Conservation (phyloP, 2,888 invertebrate genomes). For the Neocrepidodera transversa region DNA sequence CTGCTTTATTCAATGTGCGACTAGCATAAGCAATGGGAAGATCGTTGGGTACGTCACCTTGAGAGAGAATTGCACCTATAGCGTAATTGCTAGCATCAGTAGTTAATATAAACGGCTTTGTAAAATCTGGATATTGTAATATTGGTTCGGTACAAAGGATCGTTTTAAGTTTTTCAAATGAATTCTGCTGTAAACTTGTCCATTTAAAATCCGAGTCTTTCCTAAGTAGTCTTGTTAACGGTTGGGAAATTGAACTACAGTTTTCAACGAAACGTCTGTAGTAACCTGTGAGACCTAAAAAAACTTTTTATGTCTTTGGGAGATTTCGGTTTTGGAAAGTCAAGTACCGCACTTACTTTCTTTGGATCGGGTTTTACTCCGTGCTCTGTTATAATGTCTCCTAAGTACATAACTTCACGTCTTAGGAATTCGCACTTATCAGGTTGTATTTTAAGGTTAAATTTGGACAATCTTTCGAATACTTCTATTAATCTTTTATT, state of each 20-base stretch:
- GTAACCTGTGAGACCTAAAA: slow-evolving; percentile 38
- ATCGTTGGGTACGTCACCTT: slow-evolving; percentile 45
- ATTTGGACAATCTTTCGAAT: slow-evolving; percentile 37
- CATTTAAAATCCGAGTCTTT: slow-evolving; percentile 39
- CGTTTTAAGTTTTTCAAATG: slow-evolving; percentile 13
- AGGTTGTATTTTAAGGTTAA: slow-evolving; percentile 40
- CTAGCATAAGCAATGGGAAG: slow-evolving; percentile 54
- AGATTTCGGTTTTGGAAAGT: slow-evolving; percentile 29
- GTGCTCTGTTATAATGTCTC: slow-evolving; percentile 34
- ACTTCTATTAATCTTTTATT: slow-evolving; percentile 35
- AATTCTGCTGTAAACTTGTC: slow-evolving; percentile 21
- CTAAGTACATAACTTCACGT: slow-evolving; percentile 37
- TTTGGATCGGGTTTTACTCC: slow-evolving; percentile 36
- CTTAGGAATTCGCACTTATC: slow-evolving; percentile 36
- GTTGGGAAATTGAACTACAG: slow-evolving; percentile 32
- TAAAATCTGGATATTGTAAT: slow-evolving; percentile 47
- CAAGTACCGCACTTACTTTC: slow-evolving; percentile 29
- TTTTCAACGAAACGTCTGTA: slow-evolving; percentile 14
- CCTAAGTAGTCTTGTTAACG: slow-evolving; percentile 35
- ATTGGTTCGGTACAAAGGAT: slow-evolving; percentile 32
- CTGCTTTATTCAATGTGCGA: slow-evolving; percentile 49
- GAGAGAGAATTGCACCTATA: slow-evolving; percentile 37
- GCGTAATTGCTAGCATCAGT: slow-evolving; percentile 53
- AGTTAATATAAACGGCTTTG: slow-evolving; percentile 46
- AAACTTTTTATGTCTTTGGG: slow-evolving; percentile 38